Evolutionary conservation across 2,113 vertebrate species (phyloP).

Genomic region (Nycticryphes semicollaris): DNA sequence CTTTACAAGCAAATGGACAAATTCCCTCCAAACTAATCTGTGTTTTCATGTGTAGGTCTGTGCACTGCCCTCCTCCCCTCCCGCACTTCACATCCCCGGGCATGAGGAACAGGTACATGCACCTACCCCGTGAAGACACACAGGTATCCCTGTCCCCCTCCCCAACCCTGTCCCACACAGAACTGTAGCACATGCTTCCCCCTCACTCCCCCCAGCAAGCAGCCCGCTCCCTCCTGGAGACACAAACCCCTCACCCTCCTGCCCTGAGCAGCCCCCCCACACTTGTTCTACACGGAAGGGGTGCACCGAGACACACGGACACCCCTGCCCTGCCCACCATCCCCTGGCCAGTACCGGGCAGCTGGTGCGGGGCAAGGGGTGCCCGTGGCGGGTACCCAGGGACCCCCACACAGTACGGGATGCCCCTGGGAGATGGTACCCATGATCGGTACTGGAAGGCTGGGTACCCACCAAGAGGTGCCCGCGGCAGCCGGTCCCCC

Average conservation of each 20-base stretch:
- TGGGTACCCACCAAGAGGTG: not conserved
- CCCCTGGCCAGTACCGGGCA: not conserved
- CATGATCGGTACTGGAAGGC: fast-evolving
- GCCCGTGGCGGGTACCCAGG: not conserved
- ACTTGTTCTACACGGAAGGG: not conserved
- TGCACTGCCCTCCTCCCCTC: not conserved
- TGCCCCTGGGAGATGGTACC: not conserved
- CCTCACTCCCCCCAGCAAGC: not conserved
- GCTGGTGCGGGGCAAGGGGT: not conserved
- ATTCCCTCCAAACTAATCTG: not conserved
- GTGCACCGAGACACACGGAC: not conserved
- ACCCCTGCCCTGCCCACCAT: not conserved
- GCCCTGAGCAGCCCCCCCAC: not conserved
- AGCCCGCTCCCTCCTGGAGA: not conserved
- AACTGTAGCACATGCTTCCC: not conserved
- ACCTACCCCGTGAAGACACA: not conserved
- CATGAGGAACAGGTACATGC: not conserved
- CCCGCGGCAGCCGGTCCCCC: not conserved
- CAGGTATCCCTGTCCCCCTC: not conserved
- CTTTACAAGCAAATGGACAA: not conserved
- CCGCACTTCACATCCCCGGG: not conserved
- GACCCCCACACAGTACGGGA: not conserved
- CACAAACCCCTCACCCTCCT: not conserved
- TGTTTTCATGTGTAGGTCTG: fast-evolving
- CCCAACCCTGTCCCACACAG: not conserved